Percentiles rank a stretch among this genome's conserved stretches.
phyloP scores from a whole-genome alignment of 64 coral and sea anemone species.

The Montipora capricornis region DNA sequence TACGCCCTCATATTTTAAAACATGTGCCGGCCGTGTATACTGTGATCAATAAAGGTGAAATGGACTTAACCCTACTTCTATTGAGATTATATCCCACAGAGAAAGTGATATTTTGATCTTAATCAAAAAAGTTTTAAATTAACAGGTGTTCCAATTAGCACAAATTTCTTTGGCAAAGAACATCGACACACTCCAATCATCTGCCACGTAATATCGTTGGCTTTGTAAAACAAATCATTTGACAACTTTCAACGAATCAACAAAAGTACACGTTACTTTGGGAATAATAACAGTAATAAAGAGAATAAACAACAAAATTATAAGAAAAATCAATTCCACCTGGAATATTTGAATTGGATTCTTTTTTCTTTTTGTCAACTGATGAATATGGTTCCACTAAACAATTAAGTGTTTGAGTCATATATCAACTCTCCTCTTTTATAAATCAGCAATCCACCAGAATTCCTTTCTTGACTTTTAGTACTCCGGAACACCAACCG shows the following conservation, averaged over 20 bases:
- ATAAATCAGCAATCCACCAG: not conserved
- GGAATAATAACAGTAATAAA: too few species aligned
- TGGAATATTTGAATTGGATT: not conserved
- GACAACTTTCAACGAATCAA: not conserved
- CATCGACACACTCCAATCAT: not conserved
- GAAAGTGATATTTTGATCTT: not conserved
- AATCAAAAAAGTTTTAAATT: not conserved
- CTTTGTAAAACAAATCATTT: not conserved
- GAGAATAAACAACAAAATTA: too few species aligned
- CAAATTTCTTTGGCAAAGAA: not conserved
- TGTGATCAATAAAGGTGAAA: not conserved
- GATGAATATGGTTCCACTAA: not conserved
- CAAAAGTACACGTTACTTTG: not conserved
- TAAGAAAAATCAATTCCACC: too few species aligned
- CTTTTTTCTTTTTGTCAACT: not conserved
- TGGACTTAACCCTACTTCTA: not conserved
- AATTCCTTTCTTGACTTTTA: not conserved
- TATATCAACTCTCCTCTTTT: not conserved
- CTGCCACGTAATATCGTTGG: not conserved
- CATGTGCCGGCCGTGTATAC: not conserved
- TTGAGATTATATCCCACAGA: not conserved
- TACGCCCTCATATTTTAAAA: too few species aligned
- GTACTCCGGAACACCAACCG: not conserved
- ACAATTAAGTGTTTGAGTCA: not conserved
- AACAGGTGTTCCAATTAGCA: not conserved